Percentiles rank a stretch among this genome's conserved stretches.
Conservation (phyloP, 2,113 vertebrate species). For the Numenius arquata region DNA sequence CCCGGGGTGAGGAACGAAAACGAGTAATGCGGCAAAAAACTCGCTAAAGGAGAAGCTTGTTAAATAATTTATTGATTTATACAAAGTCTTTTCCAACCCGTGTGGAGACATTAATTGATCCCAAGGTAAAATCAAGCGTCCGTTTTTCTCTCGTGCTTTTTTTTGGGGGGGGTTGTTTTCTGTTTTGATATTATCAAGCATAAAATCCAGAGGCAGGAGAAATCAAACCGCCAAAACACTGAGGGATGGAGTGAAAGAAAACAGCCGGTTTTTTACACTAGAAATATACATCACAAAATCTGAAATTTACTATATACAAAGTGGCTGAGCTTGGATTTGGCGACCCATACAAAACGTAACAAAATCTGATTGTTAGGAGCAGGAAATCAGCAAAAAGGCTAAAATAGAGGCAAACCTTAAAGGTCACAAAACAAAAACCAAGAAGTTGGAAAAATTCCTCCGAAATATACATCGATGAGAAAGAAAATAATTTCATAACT, state of each 20-base stretch:
- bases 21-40: rapidly evolving
- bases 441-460: conserved; percentile 15
- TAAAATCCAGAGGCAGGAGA: conserved; percentile 46
- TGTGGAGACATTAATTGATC: conserved; percentile 67
- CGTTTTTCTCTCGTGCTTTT: conserved; percentile 13
- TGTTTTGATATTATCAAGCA: conserved; percentile 9
- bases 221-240: conserved; percentile 39
- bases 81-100: conserved; percentile 82
- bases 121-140: conserved; percentile 46
- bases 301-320: conserved; percentile 74
- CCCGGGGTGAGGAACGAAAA: rapidly evolving
- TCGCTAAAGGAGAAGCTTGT: conserved; percentile 72
- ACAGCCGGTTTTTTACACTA: conserved; percentile 72
- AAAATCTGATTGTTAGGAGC: conserved; percentile 68
- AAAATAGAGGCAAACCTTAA: neutral
- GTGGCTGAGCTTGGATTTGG: conserved; percentile 27
- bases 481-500: conserved; percentile 85
- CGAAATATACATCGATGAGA: conserved; percentile 66
- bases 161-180: neutral
- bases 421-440: conserved; percentile 4
- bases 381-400: conserved; percentile 45
- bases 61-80: conserved; percentile 98
- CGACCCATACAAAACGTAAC: conserved; percentile 62
- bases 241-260: conserved; percentile 56
- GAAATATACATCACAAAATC: conserved; percentile 84